Evolutionary conservation across 64 coral and sea anemone genomes (phyloP).

Genomic region (Platygyra sinensis): DNA sequence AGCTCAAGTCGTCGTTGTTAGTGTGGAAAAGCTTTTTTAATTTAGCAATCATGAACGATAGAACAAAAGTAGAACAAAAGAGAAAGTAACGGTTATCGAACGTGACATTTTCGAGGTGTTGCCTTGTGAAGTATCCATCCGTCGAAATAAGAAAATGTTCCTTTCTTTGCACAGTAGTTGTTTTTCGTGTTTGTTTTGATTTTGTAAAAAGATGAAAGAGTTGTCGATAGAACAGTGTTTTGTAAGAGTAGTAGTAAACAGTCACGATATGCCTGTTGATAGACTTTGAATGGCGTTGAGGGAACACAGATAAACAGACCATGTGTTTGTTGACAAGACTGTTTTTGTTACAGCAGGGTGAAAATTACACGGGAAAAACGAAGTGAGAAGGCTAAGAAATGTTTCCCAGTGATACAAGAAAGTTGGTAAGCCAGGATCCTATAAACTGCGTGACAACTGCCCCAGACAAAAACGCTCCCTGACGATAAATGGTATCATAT

Average conservation of each 20-base stretch:
- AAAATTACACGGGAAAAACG: background rate
- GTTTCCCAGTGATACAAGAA: conserved; percentile 30
- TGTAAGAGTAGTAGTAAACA: background rate
- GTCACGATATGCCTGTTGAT: background rate
- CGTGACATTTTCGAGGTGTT: background rate
- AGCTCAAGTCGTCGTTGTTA: background rate
- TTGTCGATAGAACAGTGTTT: background rate
- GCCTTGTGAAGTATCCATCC: background rate
- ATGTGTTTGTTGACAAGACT: conserved; percentile 29
- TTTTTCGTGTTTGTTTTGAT: background rate
- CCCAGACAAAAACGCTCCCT: background rate
- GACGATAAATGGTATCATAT: background rate
- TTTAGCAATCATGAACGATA: background rate
- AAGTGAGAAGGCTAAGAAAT: conserved; percentile 15
- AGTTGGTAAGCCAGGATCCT: conserved; percentile 23
- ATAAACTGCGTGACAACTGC: conserved; percentile 18
- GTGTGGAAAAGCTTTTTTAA: background rate
- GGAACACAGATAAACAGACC: conserved; percentile 1
- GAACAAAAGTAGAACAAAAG: background rate
- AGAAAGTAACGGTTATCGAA: background rate
- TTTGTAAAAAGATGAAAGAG: background rate
- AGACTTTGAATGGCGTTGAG: background rate
- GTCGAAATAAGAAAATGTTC: background rate
- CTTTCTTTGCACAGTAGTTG: background rate
- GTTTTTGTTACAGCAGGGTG: conserved; percentile 34